Base-by-base conservation (phyloP, 2,888 invertebrate species). In the Cheilosia vulpina region DNA sequence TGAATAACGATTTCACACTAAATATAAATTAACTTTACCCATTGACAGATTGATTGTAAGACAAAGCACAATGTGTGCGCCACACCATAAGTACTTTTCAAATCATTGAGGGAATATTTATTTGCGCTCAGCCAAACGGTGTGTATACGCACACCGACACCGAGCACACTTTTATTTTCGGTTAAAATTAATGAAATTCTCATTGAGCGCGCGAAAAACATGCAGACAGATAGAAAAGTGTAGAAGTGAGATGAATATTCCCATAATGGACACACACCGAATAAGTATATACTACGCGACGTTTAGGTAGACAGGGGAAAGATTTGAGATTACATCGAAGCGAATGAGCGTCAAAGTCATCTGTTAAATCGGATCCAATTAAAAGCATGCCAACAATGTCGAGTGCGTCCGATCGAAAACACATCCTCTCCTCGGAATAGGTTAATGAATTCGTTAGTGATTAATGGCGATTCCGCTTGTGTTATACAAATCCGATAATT, bases 391-490 rank as follows among this genome's bases (percentile, higher is more conserved):
- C 80, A 81, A 68, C 81, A 72, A 85, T 85, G 85, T 85, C 85
- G 85, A 85, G 85, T 81, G 81, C 66, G 72, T 72, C 63, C 76
- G 81, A 72, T 81, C 71, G 81, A 76, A 71, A 65, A 65, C 76
- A 81, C 62, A 68, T 76, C 84, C 71, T 71, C 71, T 81, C 58
- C 62, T 57, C 81, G 47, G 81, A 81, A 85, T 85, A 85, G 85
- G 85, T 85, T 85, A 85, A 85, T 81, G 81, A 85, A 85, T 85
- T 85, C 72, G 76, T 85, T 81, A 81, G 85, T 85, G 85, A 85
- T 85, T 85, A 85, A 85, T 85, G 85, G 85, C 77, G 81, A 81
- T 80, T 85, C 68, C 57, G 60, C 65, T 84, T 80, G 80, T 58
- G 71, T 65, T 62, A 71, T 71, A 76, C 80, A 84, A 80, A 80